Base-by-base conservation (phyloP, 2,888 invertebrate species). In the Sarcophaga carnaria region DNA sequence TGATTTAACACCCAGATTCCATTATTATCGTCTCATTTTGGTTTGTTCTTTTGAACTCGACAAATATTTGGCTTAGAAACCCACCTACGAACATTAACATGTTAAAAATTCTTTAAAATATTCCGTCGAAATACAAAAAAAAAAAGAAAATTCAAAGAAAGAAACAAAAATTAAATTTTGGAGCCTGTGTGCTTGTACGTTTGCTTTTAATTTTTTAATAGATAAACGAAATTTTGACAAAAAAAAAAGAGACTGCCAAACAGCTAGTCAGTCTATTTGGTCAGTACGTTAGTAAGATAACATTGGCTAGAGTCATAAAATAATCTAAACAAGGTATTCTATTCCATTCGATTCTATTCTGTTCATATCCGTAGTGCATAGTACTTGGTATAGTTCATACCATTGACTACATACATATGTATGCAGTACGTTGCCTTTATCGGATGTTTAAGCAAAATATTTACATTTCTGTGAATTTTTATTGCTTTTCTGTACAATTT, bases 401-500 rank as follows among this genome's bases (percentile, higher is more conserved):
- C 74, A 37, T 37, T 37, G 8, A 37, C 8, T 37, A 37, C 4
- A 20, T 6, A 45, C n/a, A 0, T 27, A 27, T 27, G 27, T 66
- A 70, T 17, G 14, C 49, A 70, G 25, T 20, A 47, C 63, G 54
- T 79, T 70, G 59, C 64, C 12, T 66, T 74, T 83, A 78, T 79
- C 72, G 63, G n/a, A 49, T 60, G 62, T 80, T 66, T 37, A 54
- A 81, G 45, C 25, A 90, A 89, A 90, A 90, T 91, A 91, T 91
- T 91, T 91, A 91, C 91, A 90, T 90, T 90, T 90, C 90, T 89
- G 86, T 88, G 90, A 89, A 88, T 87, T 88, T 85, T 85, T 83
- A 85, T 86, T 54, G 72, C 83, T 74, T 17, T 54, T 63, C 11
- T 45, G 22, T 76, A 20, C 20, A 8, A 45, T 45, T 74, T 5